Base-by-base conservation (phyloP, 2,113 vertebrate species). In the Platanista minor region DNA sequence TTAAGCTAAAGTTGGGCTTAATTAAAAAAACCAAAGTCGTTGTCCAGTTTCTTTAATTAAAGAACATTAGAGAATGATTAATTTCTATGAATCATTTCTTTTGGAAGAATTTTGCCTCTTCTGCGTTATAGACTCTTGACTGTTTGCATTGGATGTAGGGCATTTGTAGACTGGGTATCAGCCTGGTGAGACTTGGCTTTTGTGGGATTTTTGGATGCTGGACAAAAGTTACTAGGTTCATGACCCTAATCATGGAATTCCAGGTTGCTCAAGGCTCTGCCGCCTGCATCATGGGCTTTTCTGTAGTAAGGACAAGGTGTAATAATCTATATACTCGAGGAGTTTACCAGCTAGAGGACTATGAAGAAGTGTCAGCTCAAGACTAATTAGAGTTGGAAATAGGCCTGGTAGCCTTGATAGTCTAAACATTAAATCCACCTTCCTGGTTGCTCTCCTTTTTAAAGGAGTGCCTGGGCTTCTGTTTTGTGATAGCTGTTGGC, bases 1-100 rank as follows among this genome's bases (percentile, higher is more conserved):
- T 91, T 90, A 95, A 97, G 92, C 39, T 54, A 23, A 95, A 90
- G 54, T 95, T 90, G 43, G 57, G 43, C 66, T 97, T 97, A 85
- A 97, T 98, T 96, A 84, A 92, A 80, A 80, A 91, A 91, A 59
- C 31, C 29, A 59, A 91, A 96, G 81, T 62, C n/a, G 0, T 71
- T 88, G 85, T 85, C 95, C 87, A 88, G 75, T 81, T 95, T 75
- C 92, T 94, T 94, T 96, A 93, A 94, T 96, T 95, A 96, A 83
- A 91, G 77, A 87, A 93, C 94, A 71, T 93, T 75, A 84, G 57
- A 69, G 69, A 92, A 64, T 83, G 95, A 83, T 97, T 97, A 54
- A 96, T 86, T 96, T 96, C 67, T 62, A 52, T 78, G 71, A 96
- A 69, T 92, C 54, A 75, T 87, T 93, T 94, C 82, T 97, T 83